Evolutionary conservation across 2,113 vertebrate species (phyloP).

Genomic region (Sminthopsis crassicaudata): DNA sequence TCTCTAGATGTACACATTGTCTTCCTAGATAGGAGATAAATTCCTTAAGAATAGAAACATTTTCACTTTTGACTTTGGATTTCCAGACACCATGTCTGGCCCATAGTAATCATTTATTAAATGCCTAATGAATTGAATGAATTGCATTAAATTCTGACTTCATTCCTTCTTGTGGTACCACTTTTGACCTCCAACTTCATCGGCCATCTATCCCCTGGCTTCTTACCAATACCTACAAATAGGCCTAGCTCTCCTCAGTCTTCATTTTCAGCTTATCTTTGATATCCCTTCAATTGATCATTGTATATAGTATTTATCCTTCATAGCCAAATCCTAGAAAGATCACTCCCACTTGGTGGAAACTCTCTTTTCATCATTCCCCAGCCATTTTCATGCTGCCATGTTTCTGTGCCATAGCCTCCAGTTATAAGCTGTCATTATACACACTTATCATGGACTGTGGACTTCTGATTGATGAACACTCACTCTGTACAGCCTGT

Average conservation of each 20-base stretch:
- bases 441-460: not conserved
- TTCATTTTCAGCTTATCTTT: not conserved
- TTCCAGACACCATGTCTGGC: not conserved
- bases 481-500: not conserved
- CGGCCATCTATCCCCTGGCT: not conserved
- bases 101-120: not conserved
- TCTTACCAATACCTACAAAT: not conserved
- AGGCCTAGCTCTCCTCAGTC: not conserved
- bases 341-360: not conserved
- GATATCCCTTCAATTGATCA: not conserved
- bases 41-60: not conserved
- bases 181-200: not conserved
- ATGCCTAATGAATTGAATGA: not conserved
- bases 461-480: not conserved
- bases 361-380: not conserved
- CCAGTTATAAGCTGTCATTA: not conserved
- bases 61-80: not conserved
- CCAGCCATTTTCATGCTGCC: not conserved
- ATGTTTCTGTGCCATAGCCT: not conserved
- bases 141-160: not conserved
- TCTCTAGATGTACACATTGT: not conserved
- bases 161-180: not conserved
- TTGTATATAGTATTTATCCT: not conserved
- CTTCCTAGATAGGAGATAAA: not conserved
- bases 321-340: not conserved